Evolutionary conservation across 2,113 vertebrate genomes (phyloP).

Genomic region (Menidia beryllina): DNA sequence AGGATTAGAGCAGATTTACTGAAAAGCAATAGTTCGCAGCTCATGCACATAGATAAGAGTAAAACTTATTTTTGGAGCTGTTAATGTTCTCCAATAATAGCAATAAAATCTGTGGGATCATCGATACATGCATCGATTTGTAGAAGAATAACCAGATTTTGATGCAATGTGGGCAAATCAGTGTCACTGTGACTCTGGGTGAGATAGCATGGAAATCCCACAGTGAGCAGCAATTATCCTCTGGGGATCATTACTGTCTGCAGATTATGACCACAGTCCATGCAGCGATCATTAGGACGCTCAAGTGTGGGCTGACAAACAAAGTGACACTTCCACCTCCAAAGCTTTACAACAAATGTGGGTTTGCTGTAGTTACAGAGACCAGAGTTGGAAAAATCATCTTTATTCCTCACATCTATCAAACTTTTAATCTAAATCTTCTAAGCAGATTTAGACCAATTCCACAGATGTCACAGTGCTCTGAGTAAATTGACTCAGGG

Average conservation of each 20-base stretch:
- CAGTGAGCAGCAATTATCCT: background rate
- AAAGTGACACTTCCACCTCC: background rate
- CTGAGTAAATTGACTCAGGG: conserved; percentile 33
- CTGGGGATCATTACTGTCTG: background rate
- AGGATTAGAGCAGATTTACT: no score
- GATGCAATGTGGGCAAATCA: conserved; percentile 4
- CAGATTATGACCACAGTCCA: background rate
- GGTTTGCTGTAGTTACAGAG: conserved; percentile 1
- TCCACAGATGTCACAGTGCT: conserved; percentile 17
- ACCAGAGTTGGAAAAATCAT: conserved; percentile 19
- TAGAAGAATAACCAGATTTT: background rate
- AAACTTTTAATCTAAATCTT: conserved; percentile 16
- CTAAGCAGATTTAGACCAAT: conserved; percentile 5
- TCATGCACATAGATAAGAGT: no score
- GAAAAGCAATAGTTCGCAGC: no score
- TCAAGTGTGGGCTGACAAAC: background rate
- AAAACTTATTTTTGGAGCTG: background rate
- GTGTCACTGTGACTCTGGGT: background rate
- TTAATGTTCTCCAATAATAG: background rate
- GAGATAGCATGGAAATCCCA: background rate
- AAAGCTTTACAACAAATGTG: background rate
- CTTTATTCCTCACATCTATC: conserved; percentile 12
- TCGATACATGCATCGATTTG: background rate
- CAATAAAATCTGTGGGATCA: background rate
- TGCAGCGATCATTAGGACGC: background rate